These are phyloP conservation scores for Aplidium turbinatum DNA, from an alignment of 23 tunicate genomes.

Conservation along the genomic window DNA sequence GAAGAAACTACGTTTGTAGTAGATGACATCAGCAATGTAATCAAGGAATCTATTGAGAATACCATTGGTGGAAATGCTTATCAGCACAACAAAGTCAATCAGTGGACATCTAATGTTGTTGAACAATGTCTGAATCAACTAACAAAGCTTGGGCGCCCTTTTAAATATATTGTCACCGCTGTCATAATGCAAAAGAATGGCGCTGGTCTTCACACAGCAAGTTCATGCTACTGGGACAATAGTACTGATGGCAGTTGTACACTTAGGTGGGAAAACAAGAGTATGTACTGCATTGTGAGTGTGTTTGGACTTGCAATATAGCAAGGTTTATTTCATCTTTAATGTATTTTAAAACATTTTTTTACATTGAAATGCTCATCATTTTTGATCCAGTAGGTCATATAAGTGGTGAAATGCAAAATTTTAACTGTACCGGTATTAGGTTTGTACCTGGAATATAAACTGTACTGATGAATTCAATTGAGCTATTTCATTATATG, in stretches of 20 bases:
- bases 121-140: conserved; percentile 92
- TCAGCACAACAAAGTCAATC: conserved; percentile 95
- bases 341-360: no score
- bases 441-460: no score
- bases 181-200: conserved; percentile 99
- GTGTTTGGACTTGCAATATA: conserved; percentile 98
- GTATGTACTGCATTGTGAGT: conserved; percentile 99
- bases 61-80: conserved; percentile 99
- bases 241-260: conserved; percentile 99
- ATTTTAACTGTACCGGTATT: no score
- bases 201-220: conserved; percentile 98
- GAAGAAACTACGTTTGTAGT: conserved; percentile 99
- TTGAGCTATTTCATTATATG: no score
- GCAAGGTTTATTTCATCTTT: background rate
- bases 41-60: conserved; percentile 97
- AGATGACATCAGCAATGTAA: conserved; percentile 96
- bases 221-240: conserved; percentile 99
- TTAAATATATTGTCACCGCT: conserved; percentile 98
- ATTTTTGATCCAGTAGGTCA: no score
- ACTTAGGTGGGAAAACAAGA: conserved; percentile 98
- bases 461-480: no score
- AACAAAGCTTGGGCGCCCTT: conserved; percentile 87
- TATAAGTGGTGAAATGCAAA: no score
- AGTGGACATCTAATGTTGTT: conserved; percentile 96
- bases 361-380: no score